Base-by-base conservation (phyloP, 2,888 invertebrate species). In the Pyrochroa serraticornis region DNA sequence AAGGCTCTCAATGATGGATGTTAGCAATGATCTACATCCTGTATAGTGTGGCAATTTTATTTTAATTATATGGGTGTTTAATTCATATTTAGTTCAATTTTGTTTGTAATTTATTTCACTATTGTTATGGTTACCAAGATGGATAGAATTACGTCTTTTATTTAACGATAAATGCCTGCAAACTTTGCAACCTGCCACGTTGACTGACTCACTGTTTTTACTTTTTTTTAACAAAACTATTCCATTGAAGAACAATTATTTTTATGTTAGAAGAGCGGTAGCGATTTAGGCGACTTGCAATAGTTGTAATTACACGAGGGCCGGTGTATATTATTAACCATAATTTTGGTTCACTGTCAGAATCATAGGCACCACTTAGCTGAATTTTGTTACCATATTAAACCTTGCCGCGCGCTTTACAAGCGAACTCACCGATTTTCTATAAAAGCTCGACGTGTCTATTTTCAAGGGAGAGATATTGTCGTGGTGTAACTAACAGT, bases 1-100 rank as follows among this genome's bases (percentile, higher is more conserved):
- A 30, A 55, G 60, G 45, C 46, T 60, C 34, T 60, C 60, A 31
- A 77, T 77, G 75, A 77, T 77, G 78, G 78, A 77, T 65, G 72
- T 77, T 33, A 72, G 75, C 65, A 71, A 72, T 49, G 72, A 71
- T 64, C 56, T 65, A 59, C 68, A 64, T 12, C 62, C 63, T 9
- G 58, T 64, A 50, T 65, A 66, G 56, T 63, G 58, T 56, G 48
- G 48, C 49, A n/a, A 22, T 22, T 22, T 22, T 3, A 22, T 22
- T 22, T 22, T 22, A 22, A 22, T 56, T 36, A n/a, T 36, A 22
- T 30, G 14, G 10, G 37, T 9, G 30, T 41, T 36, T 30, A 35
- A 44, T 30, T n/a, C 22, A 48, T 22, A 10, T 55, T 62, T 64
- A 64, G 64, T 62, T 64, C 58, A 64, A 64, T 64, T 64, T 47